Base-by-base conservation (phyloP, 2,113 vertebrate genomes). In the Cavia porcellus region DNA sequence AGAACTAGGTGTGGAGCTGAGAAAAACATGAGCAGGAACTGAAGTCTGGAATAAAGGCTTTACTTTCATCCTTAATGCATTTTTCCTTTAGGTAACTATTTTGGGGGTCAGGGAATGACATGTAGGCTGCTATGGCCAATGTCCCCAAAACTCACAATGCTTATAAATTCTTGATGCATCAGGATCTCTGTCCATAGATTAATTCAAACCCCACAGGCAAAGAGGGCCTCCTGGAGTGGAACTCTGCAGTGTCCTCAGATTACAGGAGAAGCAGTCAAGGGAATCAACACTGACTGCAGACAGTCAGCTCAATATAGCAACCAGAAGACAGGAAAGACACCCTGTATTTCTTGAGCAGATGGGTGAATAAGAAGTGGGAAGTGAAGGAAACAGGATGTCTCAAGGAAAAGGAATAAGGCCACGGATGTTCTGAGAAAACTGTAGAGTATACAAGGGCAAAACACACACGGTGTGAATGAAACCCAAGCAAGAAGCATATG, bases 281-380 rank as follows among this genome's bases (percentile, higher is more conserved):
- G 62, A 81, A 50, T 14, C 20, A 14, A 42, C 90, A 66, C 30
- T 7, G 19, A 83, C 42, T 17, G 86, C 62, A 85, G 96, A 83
- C 55, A 20, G 91, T 3, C 19, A 87, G 77, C 90, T 86, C 92
- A 93, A 83, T 68, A 83, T 82, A 86, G 95, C 70, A 66, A 64
- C 92, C 66, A 86, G 92, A 25, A 92, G 96, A 92, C 85, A 86
- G 96, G 96, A 96, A 93, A 96, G 96, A 75, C 19, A 12, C 85
- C 91, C 35, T 25, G 42, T n/a, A 47, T 93, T 45, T 72, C 66
- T 88, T 0, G 28, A 96, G 80, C 97, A 98, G 96, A 97, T 94
- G 96, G 96, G 88, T 64, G 94, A 97, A 64, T 68, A 75, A 95
- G 92, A 96, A 96, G 94, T 91, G 88, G 90, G 96, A 97, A 97